A percentile compares a stretch with the other conserved stretches of the same genome.
Conservation (phyloP, 2,113 vertebrate genomes). For the Dinomys branickii region DNA sequence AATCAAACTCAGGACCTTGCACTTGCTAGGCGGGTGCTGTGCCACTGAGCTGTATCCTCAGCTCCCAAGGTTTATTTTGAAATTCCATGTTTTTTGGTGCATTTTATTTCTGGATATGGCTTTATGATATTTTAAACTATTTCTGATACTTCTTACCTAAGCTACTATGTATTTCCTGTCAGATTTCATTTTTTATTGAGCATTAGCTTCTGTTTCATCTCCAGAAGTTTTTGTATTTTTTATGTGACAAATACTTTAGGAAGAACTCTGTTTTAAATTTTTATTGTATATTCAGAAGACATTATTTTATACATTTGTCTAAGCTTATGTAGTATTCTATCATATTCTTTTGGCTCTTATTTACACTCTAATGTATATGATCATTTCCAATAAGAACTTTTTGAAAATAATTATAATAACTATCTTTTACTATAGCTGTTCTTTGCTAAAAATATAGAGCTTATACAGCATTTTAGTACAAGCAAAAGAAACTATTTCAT, state of each 20-base stretch:
- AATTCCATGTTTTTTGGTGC: neutral
- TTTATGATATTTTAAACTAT: neutral
- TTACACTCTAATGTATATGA: neutral
- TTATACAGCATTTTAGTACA: neutral
- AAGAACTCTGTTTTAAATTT: neutral
- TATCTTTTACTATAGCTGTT: neutral
- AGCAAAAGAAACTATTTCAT: slow-evolving; percentile 13
- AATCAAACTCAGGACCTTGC: no score
- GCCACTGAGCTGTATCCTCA: no score
- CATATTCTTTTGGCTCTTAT: neutral
- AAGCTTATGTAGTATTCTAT: neutral
- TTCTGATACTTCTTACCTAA: neutral
- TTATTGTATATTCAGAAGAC: neutral
- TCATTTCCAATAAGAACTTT: neutral
- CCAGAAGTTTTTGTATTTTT: neutral
- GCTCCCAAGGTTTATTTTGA: neutral
- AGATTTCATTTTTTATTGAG: neutral
- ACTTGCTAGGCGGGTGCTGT: no score
- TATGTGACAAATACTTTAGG: neutral
- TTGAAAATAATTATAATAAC: neutral
- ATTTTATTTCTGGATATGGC: neutral
- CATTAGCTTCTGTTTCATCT: neutral
- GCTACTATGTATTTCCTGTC: neutral
- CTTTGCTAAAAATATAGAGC: neutral
- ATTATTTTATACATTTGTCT: neutral